Evolutionary conservation across 2,797 vertebrate genomes (phyloP), one percentile per base, ranked within the genome.

Genomic region (Geotrypetes seraphini): DNA sequence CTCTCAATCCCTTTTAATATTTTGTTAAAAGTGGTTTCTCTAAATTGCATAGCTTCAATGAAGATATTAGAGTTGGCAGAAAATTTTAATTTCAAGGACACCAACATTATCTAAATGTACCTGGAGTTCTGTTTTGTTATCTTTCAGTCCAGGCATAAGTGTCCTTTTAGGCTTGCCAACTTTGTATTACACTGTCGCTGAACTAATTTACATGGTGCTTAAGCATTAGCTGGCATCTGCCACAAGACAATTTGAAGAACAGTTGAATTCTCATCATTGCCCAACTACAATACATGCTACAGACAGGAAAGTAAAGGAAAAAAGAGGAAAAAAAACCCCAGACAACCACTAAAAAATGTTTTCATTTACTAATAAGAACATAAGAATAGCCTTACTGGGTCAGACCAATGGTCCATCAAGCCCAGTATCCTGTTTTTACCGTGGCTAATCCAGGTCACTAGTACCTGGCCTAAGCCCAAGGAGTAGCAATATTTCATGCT

Each of bases 181-280:
- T 52, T 43, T 28, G 14, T 29, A 20, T 28, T 10, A 14, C 23
- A 42, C 18, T 0, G 0, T 35, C 43, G 36, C 22, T 39, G 39
- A 44, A 7, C 36, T 18, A 40, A 36, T 37, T 46, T 37, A 17
- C 4, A 16, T 18, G 25, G 19, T 7, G 12, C 33, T 20, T 26
- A 32, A 20, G 29, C 18, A 36, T 3, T 20, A 31, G 45, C 17
- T 32, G 28, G 28, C 13, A 16, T 56, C 39, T 12, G 8, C 46
- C 40, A 36, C 43, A 49, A 8, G 18, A 43, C 60, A 56, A 38
- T 3, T 12, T 10, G 19, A 0, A n/a, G 48, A 53, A 50, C 38
- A 29, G 31, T 55, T 56, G 48, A 38, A 27, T 9, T 18, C 29
- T 20, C 33, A 43, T 33, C 19, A 44, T 25, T 39, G 39, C 19